Evolutionary conservation across 2,888 invertebrate genomes (phyloP), one percentile per base, ranked within the genome.

Genomic region (Lasioglossum lativentre): DNA sequence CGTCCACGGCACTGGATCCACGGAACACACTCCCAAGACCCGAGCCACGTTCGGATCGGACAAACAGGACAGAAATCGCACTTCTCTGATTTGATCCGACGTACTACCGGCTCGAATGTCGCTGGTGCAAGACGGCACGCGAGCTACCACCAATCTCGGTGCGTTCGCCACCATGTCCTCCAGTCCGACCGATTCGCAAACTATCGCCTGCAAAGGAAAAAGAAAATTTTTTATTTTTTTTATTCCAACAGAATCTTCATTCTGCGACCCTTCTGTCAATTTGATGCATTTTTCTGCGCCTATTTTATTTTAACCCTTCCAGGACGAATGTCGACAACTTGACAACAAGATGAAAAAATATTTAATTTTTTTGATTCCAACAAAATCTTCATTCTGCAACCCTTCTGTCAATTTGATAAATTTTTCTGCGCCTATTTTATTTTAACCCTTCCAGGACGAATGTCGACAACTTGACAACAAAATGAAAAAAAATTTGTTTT

Each of bases 31-130:
- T 76, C 96, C 97, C 87, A 97, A 95, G 80, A 97, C 95, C 88
- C 96, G 96, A 78, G 97, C 97, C 84, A 97, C 95, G 94, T 97
- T 97, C 38, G 96, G 96, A 94, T 97, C 97, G 87, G 96, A 96
- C 85, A 97, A 95, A 89, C 96, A 96, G 59, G 97, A 96, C 92
- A 97, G 96, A 92, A 97, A 97, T 92, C 96, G 96, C 75, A 97
- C 96, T 95, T 97, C 97, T 89, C 97, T 96, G 89, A 96, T 95
- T 63, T 95, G 95, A 90, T 96, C 96, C 80, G 93, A 92, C 72
- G 93, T 92, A 74, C 94, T 93, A 86, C 93, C 94, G 89, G 95
- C 95, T 86, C 94, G 93, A 84, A 94, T 95, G 86, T 96, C 96
- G 78, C 95, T 94, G 85, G 93, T 94, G 86, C 91, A 92, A 63